Percentiles rank a stretch among this genome's conserved stretches.
Evolutionary conservation across 2,113 vertebrate genomes (phyloP).

Genomic region (Seriola dumerili): DNA sequence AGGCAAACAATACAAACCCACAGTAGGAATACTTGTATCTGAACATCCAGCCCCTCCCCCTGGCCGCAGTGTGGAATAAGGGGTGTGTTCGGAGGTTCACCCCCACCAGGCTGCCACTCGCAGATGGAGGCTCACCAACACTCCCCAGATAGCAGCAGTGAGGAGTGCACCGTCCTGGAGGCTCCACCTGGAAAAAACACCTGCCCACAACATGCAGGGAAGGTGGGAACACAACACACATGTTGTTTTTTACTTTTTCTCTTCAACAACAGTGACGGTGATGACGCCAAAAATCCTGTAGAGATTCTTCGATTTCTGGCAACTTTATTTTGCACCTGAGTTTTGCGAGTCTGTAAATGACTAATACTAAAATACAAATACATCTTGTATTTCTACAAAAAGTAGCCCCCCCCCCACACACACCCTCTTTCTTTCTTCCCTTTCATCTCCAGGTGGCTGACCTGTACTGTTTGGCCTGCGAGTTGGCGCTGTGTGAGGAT

Average conservation of each 20-base stretch:
- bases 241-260: too few species aligned
- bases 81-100: constrained; percentile 61
- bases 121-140: constrained; percentile 80
- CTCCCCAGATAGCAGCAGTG: constrained; percentile 82
- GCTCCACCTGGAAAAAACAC: constrained; percentile 72
- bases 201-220: constrained; percentile 73
- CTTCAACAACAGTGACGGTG: too few species aligned
- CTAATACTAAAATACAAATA: too few species aligned
- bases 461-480: constrained; percentile 92
- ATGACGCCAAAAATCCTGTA: too few species aligned
- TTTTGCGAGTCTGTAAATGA: too few species aligned
- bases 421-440: not conserved
- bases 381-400: too few species aligned
- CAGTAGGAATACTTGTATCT: not conserved
- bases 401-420: too few species aligned
- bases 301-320: too few species aligned
- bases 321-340: too few species aligned
- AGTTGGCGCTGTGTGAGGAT: constrained; percentile 92
- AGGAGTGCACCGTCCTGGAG: constrained; percentile 84
- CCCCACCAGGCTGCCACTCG: constrained; percentile 50
- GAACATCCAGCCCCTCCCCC: constrained; percentile 27
- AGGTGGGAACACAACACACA: constrained; percentile 52
- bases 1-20: not conserved
- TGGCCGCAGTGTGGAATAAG: constrained; percentile 48
- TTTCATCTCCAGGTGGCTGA: constrained; percentile 87